Evolutionary conservation across 1,140 invertebrate genomes (phyloP).

Genomic region (Brachionus angularis): DNA sequence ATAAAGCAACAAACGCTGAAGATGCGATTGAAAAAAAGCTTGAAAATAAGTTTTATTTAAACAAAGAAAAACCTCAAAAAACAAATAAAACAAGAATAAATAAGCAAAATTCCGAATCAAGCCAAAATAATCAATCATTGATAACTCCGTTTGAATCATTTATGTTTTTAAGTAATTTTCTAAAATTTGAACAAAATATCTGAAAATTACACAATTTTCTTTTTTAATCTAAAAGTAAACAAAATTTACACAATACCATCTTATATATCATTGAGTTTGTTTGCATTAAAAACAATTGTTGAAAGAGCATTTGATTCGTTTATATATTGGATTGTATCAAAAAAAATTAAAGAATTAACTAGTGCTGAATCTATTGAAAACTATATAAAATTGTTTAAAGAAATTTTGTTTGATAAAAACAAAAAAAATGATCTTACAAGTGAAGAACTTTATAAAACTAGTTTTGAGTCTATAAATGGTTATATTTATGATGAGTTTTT

Average conservation of each 20-base stretch:
- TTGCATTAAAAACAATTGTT: constrained; percentile 1
- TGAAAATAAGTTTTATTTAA: background rate
- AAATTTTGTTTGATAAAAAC: background rate
- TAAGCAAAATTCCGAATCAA: too few species aligned
- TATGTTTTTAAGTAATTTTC: constrained; percentile 19
- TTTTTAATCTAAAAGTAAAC: background rate
- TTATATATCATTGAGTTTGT: background rate
- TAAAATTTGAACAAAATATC: background rate
- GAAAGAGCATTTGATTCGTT: constrained; percentile 11
- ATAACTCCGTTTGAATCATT: constrained; percentile 9
- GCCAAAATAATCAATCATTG: background rate
- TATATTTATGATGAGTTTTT: background rate
- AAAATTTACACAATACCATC: background rate
- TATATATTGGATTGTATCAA: background rate
- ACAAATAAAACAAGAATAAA: too few species aligned
- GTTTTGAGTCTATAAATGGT: background rate
- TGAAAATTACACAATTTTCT: background rate
- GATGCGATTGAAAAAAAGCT: background rate
- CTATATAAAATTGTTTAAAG: background rate
- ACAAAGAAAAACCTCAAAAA: background rate
- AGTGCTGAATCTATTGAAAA: background rate
- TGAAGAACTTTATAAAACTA: background rate
- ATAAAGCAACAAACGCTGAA: background rate
- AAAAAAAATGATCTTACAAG: background rate
- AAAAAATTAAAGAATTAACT: background rate